Percentiles rank a stretch among this genome's conserved stretches.
phyloP scores from a whole-genome alignment of 1,140 invertebrate species.

The Orius laevigatus region DNA sequence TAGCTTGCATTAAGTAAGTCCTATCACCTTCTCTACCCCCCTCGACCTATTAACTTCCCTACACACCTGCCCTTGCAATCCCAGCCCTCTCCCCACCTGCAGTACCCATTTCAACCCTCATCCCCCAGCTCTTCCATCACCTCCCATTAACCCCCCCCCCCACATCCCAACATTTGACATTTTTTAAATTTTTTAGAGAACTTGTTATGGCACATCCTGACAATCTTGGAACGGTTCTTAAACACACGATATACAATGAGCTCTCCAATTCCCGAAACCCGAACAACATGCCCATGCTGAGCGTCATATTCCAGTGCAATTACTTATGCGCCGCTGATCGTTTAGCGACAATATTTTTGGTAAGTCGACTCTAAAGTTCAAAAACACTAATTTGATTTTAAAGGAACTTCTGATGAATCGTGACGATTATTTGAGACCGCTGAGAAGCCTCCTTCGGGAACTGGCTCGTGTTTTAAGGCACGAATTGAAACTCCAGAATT shows the following conservation, averaged over 20 bases:
- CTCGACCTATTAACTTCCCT: too few relatives aligned
- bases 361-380: constrained; percentile 21
- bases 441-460: constrained; percentile 71
- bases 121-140: too few relatives aligned
- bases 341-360: constrained; percentile 61
- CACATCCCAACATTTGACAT: not conserved
- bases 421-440: constrained; percentile 76
- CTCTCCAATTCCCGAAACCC: constrained; percentile 78
- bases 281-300: constrained; percentile 68
- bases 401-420: constrained; percentile 72
- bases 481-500: constrained; percentile 55
- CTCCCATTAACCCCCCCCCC: too few relatives aligned
- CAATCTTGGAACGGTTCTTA: constrained; percentile 72
- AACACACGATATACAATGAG: constrained; percentile 89
- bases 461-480: constrained; percentile 57
- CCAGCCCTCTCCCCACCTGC: too few relatives aligned
- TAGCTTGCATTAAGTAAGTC: constrained; percentile 60
- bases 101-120: too few relatives aligned
- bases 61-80: too few relatives aligned
- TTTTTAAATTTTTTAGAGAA: constrained; percentile 36
- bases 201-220: constrained; percentile 58
- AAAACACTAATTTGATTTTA: constrained; percentile 21
- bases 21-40: not conserved
- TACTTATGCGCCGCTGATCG: constrained; percentile 57
- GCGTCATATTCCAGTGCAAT: constrained; percentile 68